A percentile compares a stretch with the other conserved stretches of the same genome.
Evolutionary conservation across 2,888 invertebrate species (phyloP).

Genomic region (Sceliomorpha sp.): DNA sequence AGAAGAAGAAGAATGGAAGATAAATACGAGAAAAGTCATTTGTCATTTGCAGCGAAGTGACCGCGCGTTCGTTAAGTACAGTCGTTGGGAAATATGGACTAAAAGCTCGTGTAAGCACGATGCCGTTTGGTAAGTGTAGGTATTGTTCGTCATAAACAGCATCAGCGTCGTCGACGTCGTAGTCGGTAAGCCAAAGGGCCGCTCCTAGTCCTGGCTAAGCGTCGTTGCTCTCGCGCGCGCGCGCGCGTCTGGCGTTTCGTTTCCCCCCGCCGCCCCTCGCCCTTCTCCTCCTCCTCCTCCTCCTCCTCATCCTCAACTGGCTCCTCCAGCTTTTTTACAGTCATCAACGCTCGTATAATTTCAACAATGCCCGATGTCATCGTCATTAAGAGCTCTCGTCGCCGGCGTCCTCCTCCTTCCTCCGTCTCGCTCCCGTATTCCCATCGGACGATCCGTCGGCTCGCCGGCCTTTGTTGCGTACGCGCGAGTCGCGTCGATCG

Average conservation of each 20-base stretch:
- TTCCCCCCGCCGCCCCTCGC: neutral
- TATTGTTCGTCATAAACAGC: neutral
- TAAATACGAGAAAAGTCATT: constrained; percentile 26
- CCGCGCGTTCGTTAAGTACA: constrained; percentile 30
- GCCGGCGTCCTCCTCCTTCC: neutral
- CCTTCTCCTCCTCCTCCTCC: neutral
- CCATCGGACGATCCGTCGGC: no score
- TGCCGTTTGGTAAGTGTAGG: constrained; percentile 3
- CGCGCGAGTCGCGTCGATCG: constrained; percentile 25
- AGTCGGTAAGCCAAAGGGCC: neutral
- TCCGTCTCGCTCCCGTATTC: constrained; percentile 9
- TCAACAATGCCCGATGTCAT: constrained; percentile 14
- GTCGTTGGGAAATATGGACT: constrained; percentile 3
- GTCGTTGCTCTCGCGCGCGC: no score
- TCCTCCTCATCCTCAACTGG: no score
- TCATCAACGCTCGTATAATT: constrained; percentile 26
- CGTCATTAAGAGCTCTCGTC: constrained; percentile 5
- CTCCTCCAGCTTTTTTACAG: constrained; percentile 7
- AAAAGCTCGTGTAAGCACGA: constrained; percentile 9
- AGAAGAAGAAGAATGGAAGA: no score
- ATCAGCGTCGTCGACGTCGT: neutral
- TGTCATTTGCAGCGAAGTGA: constrained; percentile 20
- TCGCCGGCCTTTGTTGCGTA: constrained; percentile 4
- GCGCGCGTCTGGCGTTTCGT: no score
- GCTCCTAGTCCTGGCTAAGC: constrained; percentile 7